Conservation (phyloP, 2,888 invertebrate genomes). For the Rhogogaster chlorosoma region DNA sequence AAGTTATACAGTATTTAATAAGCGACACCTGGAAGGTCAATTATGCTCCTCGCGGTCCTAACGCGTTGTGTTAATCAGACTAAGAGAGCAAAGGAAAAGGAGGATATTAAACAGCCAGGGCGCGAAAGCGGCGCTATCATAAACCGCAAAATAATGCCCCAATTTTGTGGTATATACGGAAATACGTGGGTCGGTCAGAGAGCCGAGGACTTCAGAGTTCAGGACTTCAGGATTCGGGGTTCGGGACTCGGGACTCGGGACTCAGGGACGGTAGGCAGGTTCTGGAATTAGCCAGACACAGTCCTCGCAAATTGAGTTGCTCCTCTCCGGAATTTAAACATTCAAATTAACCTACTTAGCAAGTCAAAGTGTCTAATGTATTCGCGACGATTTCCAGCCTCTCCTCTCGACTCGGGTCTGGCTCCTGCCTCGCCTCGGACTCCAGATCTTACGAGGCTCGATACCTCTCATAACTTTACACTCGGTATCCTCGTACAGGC, state of each 20-base stretch:
- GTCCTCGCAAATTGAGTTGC: conserved; percentile 74
- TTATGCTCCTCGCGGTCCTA: background rate
- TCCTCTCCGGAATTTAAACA: conserved; percentile 73
- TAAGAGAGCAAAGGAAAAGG: conserved; percentile 19
- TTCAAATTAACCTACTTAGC: conserved; percentile 76
- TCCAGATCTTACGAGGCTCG: background rate
- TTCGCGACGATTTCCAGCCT: conserved; percentile 52
- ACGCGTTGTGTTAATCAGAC: conserved; percentile 41
- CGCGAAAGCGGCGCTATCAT: conserved; percentile 46
- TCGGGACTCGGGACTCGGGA: conserved; percentile 14
- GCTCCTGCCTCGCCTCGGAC: background rate
- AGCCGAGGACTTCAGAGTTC: background rate
- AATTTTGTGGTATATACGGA: conserved; percentile 61
- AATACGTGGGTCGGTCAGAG: conserved; percentile 57
- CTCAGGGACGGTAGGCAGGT: background rate
- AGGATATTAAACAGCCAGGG: conserved; percentile 48
- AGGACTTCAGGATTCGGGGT: background rate
- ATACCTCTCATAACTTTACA: background rate
- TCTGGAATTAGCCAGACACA: conserved; percentile 70
- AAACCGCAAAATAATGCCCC: conserved; percentile 61
- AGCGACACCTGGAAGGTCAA: conserved; percentile 37
- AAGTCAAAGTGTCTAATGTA: conserved; percentile 74
- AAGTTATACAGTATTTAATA: conserved; percentile 39
- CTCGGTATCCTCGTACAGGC: too few relatives aligned
- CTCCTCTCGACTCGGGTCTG: background rate